Evolutionary conservation across 37 sponge, comb jelly and placozoan species (phyloP), one percentile per base, ranked within the genome.

Genomic region (Aplysina aerophoba): DNA sequence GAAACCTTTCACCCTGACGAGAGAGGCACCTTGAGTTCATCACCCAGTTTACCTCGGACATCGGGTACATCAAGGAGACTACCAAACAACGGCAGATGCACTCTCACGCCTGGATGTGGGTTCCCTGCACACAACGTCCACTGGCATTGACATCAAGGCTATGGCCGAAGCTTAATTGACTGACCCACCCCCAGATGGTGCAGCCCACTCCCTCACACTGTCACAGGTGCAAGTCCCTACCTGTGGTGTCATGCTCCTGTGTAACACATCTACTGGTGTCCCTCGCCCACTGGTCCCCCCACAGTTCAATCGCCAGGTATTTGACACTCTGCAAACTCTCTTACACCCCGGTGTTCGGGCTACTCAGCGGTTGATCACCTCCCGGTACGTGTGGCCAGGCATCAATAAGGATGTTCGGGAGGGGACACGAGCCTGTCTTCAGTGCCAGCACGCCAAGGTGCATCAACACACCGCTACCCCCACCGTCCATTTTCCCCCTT

Each of bases 401-500:
- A 78, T 86, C 61, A n/a, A 81, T 14, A 64, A 55, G 25, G n/a
- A n/a, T n/a, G n/a, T n/a, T n/a, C n/a, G n/a, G n/a, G n/a, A n/a
- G n/a, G 83, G 91, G 87, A 31, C 87, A 28, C 38, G 73, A 34
- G 28, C 86, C 17, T 90, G 86, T 59, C 68, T 61, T 6, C 83
- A 74, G 15, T 90, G 90, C 36, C 90, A 90, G 41, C 28, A 38
- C 0, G 28, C 86, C 39, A 90, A 85, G 34, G 73, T 90, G 13
- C 86, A 87, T 13, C 55, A 82, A 69, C 91, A 91, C 75, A 56
- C 88, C 24, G 36, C 78, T 16, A 56, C 87, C 1, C 91, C 87
- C 4, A 57, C 81, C 39, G 34, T 56, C 4, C 21, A 73, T 5
- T 85, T 84, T 25, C 27, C 74, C 24, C 25, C 86, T n/a, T 11